These are phyloP conservation scores for Melanogrammus aeglefinus DNA, from an alignment of 2,797 vertebrate genomes.

Conservation along the genomic window DNA sequence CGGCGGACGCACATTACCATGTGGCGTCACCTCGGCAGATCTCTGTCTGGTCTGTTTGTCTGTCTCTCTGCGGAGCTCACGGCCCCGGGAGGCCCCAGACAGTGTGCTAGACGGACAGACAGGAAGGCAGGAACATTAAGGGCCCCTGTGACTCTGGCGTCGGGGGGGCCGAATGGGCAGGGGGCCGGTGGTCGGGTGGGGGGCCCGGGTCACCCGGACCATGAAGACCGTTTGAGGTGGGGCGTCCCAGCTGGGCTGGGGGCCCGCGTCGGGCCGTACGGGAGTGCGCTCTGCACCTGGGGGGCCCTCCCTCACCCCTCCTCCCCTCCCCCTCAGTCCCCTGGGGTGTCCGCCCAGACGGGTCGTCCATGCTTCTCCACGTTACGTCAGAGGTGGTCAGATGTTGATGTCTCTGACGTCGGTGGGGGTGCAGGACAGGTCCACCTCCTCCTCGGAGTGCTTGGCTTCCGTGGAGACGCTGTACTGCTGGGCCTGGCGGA, in stretches of 20 bases:
- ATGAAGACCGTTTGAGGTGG: constrained; percentile 18
- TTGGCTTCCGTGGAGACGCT: constrained; percentile 82
- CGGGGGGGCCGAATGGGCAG: background rate
- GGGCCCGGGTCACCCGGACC: constrained; percentile 17
- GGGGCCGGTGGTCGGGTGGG: constrained; percentile 7
- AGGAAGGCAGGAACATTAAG: constrained; percentile 36
- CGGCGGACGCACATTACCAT: constrained; percentile 65
- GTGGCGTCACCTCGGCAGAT: constrained; percentile 72
- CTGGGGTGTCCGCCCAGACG: constrained; percentile 10
- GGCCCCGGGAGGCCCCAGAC: constrained; percentile 62
- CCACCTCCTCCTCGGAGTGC: constrained; percentile 84
- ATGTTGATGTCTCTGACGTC: constrained; percentile 96
- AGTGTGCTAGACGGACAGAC: constrained; percentile 63
- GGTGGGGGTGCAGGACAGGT: constrained; percentile 94
- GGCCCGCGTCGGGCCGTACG: background rate
- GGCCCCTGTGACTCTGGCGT: constrained; percentile 25
- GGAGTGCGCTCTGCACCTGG: background rate
- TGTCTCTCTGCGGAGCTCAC: constrained; percentile 70
- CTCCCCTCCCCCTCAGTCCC: background rate
- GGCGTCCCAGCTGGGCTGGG: constrained; percentile 1
- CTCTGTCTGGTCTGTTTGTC: constrained; percentile 68
- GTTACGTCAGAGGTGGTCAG: constrained; percentile 63
- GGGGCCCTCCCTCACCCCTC: background rate
- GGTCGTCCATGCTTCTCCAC: background rate
- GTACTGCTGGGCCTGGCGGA: constrained; percentile 92